A percentile compares a stretch with the other conserved stretches of the same genome.
These are phyloP conservation scores for Bacillus rossius DNA, from an alignment of 1,140 invertebrate genomes.

Conservation along the genomic window DNA sequence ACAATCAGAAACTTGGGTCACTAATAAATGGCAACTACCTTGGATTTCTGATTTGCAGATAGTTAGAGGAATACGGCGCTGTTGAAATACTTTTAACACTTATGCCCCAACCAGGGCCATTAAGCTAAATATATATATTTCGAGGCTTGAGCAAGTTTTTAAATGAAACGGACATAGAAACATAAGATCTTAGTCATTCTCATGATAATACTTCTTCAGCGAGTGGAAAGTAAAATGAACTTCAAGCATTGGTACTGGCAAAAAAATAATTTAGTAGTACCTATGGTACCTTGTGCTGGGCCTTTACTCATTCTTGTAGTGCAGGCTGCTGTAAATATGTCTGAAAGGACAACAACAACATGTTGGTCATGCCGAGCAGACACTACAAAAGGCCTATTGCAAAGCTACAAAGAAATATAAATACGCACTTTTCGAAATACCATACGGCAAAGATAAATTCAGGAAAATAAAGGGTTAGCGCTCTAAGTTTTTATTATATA, in stretches of 20 bases:
- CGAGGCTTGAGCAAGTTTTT: constrained; percentile 7
- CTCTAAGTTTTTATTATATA: constrained; percentile 14
- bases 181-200: constrained; percentile 22
- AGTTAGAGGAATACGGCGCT: constrained; percentile 10
- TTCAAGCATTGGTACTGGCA: constrained; percentile 14
- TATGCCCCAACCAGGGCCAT: constrained; percentile 20
- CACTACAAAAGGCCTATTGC: constrained; percentile 2
- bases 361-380: too few species aligned
- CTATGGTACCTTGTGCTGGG: constrained; percentile 10
- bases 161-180: constrained; percentile 13
- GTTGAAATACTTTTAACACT: constrained; percentile 29
- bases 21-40: not conserved
- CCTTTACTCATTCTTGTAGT: constrained; percentile 11
- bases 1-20: not conserved
- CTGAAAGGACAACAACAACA: too few species aligned
- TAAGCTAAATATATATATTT: constrained; percentile 11
- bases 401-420: constrained; percentile 10
- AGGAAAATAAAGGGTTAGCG: not conserved
- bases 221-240: constrained; percentile 19
- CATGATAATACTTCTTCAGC: constrained; percentile 24
- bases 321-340: constrained; percentile 3
- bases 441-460: constrained; percentile 15
- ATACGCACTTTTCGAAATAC: constrained; percentile 10
- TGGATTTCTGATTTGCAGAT: not conserved
- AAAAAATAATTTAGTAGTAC: constrained; percentile 14